phyloP scores from a whole-genome alignment of 2,888 invertebrate species.

The Amiota communis region DNA sequence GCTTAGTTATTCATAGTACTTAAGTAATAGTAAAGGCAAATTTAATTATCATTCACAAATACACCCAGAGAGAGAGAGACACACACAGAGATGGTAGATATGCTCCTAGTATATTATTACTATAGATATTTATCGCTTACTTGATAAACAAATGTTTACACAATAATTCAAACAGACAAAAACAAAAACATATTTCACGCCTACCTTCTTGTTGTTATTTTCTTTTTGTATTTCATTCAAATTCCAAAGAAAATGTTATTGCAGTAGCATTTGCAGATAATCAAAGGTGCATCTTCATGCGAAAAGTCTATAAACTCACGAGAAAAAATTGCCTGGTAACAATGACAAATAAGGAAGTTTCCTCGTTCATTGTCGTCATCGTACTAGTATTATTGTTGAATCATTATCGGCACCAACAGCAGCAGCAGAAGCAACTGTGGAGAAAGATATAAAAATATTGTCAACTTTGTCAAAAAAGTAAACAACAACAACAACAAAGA shows the following conservation, averaged over 20 bases:
- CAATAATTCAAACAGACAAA: constrained; percentile 39
- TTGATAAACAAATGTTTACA: constrained; percentile 44
- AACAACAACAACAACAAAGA: not conserved
- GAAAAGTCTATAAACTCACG: constrained; percentile 2
- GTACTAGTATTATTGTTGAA: constrained; percentile 45
- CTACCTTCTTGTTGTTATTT: constrained; percentile 29
- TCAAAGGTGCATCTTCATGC: constrained; percentile 34
- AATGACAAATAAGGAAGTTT: constrained; percentile 66
- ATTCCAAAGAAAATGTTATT: not conserved
- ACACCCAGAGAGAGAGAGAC: too few species aligned
- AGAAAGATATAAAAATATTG: constrained; percentile 6
- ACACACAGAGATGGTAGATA: too few species aligned
- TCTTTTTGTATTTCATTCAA: constrained; percentile 40
- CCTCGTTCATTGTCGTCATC: constrained; percentile 22
- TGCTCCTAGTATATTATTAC: too few species aligned
- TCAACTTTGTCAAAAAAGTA: not conserved
- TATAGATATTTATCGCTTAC: constrained; percentile 45
- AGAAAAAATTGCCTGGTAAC: constrained; percentile 45
- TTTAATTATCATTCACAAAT: too few species aligned
- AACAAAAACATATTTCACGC: constrained; percentile 41
- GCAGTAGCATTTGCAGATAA: too few species aligned
- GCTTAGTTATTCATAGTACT: too few species aligned
- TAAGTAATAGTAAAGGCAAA: too few species aligned
- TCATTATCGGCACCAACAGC: constrained; percentile 49
- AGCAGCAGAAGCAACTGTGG: not conserved